Percentiles rank a stretch among this genome's conserved stretches.
These are phyloP conservation scores for Agrypnus murinus DNA, from an alignment of 2,888 invertebrate genomes.

Conservation along the genomic window DNA sequence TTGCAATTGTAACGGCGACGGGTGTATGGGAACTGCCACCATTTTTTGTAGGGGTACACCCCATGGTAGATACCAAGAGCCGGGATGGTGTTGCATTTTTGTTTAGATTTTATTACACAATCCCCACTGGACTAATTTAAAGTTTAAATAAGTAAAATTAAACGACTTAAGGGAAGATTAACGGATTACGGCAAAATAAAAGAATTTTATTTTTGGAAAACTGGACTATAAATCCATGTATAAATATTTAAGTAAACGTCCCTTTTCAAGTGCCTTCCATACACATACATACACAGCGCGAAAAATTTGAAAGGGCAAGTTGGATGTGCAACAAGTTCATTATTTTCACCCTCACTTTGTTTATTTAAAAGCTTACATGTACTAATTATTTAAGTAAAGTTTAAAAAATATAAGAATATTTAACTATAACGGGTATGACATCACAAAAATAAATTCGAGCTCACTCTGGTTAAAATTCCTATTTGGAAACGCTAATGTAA, in stretches of 20 bases:
- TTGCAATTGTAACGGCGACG: slow-evolving; percentile 69
- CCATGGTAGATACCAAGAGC: slow-evolving; percentile 82
- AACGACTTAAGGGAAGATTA: slow-evolving; percentile 1
- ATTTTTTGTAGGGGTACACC: slow-evolving; percentile 79
- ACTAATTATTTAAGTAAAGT: background rate
- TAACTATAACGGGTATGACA: background rate
- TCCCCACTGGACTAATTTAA: slow-evolving; percentile 1
- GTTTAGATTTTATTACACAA: too few relatives aligned
- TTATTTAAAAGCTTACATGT: background rate
- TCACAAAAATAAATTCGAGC: background rate
- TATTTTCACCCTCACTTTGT: slow-evolving; percentile 15
- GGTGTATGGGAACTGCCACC: slow-evolving; percentile 78
- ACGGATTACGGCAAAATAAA: background rate
- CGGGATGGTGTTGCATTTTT: slow-evolving; percentile 74
- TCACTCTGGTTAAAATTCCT: background rate
- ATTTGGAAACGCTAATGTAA: slow-evolving; percentile 3
- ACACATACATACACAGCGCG: background rate
- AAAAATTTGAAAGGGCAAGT: background rate
- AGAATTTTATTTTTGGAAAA: background rate
- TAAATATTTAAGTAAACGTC: background rate
- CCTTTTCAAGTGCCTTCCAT: slow-evolving; percentile 15
- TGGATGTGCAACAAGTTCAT: slow-evolving; percentile 30
- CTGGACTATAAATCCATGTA: background rate
- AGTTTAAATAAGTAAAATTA: background rate
- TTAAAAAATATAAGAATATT: background rate